Evolutionary conservation across 2,888 invertebrate species (phyloP).

Genomic region (Phytoseiulus persimilis): DNA sequence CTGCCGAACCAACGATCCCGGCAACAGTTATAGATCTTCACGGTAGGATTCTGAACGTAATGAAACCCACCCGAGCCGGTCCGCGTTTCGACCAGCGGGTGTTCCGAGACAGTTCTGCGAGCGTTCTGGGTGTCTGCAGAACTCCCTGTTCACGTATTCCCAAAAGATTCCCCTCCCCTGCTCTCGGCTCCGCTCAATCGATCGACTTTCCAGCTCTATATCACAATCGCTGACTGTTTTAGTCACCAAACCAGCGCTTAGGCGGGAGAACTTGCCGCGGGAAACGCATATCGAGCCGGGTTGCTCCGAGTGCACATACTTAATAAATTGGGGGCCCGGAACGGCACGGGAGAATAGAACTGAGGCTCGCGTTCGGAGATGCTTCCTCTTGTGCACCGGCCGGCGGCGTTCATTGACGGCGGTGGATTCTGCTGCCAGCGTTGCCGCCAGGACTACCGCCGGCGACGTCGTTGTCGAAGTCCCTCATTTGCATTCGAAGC

Average conservation of each 20-base stretch:
- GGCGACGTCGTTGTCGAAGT: neutral
- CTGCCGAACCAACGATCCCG: neutral
- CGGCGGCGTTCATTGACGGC: neutral
- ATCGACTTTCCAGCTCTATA: no score
- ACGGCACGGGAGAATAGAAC: neutral
- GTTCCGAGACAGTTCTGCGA: no score
- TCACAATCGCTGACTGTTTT: no score
- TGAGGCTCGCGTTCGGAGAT: neutral
- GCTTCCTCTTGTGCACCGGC: neutral
- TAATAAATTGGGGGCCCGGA: slow-evolving; percentile 15
- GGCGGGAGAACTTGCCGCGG: no score
- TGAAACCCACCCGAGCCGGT: no score
- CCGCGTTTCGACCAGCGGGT: no score
- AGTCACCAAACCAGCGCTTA: no score
- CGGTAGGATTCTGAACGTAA: neutral
- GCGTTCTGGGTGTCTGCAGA: no score
- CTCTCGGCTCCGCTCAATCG: no score
- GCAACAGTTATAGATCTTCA: neutral
- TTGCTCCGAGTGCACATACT: neutral
- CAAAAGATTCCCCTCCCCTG: no score
- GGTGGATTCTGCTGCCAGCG: neutral
- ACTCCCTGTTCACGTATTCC: no score
- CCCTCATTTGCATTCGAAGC: neutral
- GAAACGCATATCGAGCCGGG: no score
- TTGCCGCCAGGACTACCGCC: neutral